Conservation (phyloP, 1,140 invertebrate genomes). For the Ceratosolen solmsi region DNA sequence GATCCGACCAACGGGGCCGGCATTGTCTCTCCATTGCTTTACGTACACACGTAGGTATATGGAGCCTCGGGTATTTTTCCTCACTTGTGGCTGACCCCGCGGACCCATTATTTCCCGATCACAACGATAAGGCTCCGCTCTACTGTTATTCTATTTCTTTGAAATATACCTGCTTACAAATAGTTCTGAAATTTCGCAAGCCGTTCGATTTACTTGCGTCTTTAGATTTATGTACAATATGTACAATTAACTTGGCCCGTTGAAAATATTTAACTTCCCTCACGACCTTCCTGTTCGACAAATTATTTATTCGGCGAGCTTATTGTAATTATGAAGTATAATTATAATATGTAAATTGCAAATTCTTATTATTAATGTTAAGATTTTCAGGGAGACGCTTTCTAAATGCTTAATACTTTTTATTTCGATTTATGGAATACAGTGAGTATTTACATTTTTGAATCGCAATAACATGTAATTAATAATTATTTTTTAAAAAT, state of each 20-base stretch:
- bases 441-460: constrained; percentile 48
- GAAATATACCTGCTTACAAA: constrained; percentile 5
- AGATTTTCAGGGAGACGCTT: no score
- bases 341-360: no score
- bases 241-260: no score
- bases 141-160: constrained; percentile 4
- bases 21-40: not conserved
- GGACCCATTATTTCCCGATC: not conserved
- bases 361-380: no score
- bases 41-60: not conserved
- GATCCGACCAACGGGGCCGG: not conserved
- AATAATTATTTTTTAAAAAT: constrained; percentile 8
- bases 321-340: no score
- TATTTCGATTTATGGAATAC: constrained; percentile 33
- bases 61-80: not conserved
- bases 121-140: not conserved
- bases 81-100: not conserved
- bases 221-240: not conserved
- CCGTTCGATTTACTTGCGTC: not conserved
- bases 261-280: no score
- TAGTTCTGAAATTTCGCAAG: not conserved
- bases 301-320: not conserved
- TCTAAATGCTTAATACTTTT: no score
- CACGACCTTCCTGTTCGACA: no score
- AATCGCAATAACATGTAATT: constrained; percentile 21